Percentiles rank a stretch among this genome's conserved stretches.
These are phyloP conservation scores for Clarias fuscus DNA, from an alignment of 2,797 vertebrate genomes.

Conservation along the genomic window DNA sequence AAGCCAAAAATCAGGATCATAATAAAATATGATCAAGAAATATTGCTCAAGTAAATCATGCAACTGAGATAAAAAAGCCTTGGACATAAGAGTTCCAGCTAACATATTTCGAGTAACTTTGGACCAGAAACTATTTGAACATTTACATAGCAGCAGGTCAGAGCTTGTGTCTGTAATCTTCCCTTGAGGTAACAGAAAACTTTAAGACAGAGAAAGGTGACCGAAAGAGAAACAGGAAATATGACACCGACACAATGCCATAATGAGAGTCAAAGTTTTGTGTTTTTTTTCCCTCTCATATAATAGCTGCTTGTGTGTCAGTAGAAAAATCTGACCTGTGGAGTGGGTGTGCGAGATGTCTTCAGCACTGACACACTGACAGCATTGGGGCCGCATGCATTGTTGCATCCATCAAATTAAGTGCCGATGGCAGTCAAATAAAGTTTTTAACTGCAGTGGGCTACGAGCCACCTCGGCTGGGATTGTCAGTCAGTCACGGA, in stretches of 20 bases:
- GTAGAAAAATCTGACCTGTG: conserved; percentile 53
- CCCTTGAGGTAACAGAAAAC: conserved; percentile 27
- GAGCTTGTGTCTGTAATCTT: not conserved
- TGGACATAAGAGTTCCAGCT: not conserved
- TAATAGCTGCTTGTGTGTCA: conserved; percentile 60
- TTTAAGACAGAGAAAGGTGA: conserved; percentile 16
- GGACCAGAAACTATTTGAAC: conserved; percentile 1
- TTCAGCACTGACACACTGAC: not conserved
- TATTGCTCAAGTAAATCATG: not conserved
- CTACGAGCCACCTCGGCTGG: too few relatives aligned
- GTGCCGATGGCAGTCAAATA: not conserved
- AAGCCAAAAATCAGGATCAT: not conserved
- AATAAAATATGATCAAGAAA: not conserved
- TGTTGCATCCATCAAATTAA: not conserved
- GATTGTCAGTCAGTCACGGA: too few relatives aligned
- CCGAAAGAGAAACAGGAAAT: conserved; percentile 6
- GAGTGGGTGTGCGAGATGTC: conserved; percentile 32
- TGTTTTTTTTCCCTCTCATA: conserved; percentile 41
- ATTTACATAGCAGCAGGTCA: conserved; percentile 26
- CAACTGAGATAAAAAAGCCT: too few relatives aligned
- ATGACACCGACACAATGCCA: not conserved
- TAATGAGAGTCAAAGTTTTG: conserved; percentile 46
- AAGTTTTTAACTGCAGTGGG: too few relatives aligned
- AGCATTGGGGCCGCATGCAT: not conserved
- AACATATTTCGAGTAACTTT: not conserved